Conservation (phyloP, 2,113 vertebrate species). For the Fulica atra region DNA sequence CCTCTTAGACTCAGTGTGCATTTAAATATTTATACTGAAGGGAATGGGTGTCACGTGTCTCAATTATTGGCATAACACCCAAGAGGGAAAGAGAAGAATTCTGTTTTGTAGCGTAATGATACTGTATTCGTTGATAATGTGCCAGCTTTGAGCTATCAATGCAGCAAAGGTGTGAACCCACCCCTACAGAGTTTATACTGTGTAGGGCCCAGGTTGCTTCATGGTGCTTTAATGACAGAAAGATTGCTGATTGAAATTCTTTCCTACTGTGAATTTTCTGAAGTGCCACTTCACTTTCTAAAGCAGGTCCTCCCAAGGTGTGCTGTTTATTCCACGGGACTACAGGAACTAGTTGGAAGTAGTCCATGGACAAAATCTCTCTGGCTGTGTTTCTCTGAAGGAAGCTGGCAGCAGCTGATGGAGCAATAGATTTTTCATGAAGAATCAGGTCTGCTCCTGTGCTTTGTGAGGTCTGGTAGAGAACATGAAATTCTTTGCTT, state of each 20-base stretch:
- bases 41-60: not conserved
- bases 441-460: not conserved
- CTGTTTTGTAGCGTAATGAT: not conserved
- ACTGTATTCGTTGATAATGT: not conserved
- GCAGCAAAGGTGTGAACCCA: not conserved
- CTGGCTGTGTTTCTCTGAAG: not conserved
- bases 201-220: not conserved
- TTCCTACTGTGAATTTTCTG: not conserved
- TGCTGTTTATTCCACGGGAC: not conserved
- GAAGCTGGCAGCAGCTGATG: not conserved
- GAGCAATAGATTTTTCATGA: not conserved
- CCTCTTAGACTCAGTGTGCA: not conserved
- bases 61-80: not conserved
- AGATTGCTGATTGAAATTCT: not conserved
- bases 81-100: not conserved
- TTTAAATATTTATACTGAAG: not conserved
- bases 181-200: accelerated
- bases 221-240: not conserved
- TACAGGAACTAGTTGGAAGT: not conserved
- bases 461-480: not conserved
- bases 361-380: not conserved
- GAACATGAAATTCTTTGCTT: not conserved
- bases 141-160: not conserved
- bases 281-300: not conserved
- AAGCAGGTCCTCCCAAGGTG: not conserved